These are phyloP conservation scores for Nesidiocoris tenuis DNA, from an alignment of 2,888 invertebrate species.

Conservation along the genomic window DNA sequence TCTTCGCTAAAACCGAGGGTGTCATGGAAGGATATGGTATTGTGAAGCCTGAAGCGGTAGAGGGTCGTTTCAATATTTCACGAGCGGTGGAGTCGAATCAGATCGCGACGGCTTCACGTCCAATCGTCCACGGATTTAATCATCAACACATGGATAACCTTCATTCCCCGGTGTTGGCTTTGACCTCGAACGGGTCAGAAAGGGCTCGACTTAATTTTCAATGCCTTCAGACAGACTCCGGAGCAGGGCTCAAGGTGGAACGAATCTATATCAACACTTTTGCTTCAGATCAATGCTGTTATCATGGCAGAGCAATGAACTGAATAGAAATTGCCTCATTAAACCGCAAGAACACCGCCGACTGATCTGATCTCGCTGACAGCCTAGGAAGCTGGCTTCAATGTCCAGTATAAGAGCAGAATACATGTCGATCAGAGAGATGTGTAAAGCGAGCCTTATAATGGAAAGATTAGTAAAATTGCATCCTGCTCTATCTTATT, in stretches of 20 bases:
- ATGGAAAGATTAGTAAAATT: too few relatives aligned
- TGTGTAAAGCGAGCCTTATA: too few relatives aligned
- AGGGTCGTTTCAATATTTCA: background rate
- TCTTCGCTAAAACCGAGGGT: too few relatives aligned
- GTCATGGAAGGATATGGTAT: too few relatives aligned
- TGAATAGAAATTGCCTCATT: constrained; percentile 12
- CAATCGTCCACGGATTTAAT: background rate
- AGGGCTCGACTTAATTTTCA: background rate
- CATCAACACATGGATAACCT: too few relatives aligned
- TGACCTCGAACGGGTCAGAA: background rate
- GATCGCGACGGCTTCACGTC: background rate
- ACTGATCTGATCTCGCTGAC: too few relatives aligned
- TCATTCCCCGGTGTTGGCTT: background rate
- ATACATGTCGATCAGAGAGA: too few relatives aligned
- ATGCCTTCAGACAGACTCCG: background rate
- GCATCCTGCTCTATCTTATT: too few relatives aligned
- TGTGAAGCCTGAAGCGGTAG: too few relatives aligned
- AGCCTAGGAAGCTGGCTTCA: too few relatives aligned
- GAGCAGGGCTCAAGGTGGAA: background rate
- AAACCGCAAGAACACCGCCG: too few relatives aligned
- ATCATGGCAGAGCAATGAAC: background rate
- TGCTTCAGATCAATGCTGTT: background rate
- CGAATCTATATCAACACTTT: background rate
- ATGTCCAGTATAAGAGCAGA: too few relatives aligned
- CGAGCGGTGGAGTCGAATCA: background rate